Evolutionary conservation across 2,888 invertebrate genomes (phyloP).

Genomic region (Cyaniris semiargus): DNA sequence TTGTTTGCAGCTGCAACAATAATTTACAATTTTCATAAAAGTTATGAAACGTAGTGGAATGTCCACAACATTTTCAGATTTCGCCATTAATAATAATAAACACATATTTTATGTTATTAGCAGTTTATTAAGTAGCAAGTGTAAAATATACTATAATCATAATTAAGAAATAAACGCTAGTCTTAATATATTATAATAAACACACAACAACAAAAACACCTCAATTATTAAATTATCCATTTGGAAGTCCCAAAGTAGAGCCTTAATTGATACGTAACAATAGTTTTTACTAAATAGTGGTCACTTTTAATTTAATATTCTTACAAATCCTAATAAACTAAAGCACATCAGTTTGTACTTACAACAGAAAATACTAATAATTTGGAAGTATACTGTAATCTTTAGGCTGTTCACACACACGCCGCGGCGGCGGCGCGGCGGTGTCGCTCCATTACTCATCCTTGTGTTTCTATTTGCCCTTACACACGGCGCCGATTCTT

Average conservation of each 20-base stretch:
- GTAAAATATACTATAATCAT: background rate
- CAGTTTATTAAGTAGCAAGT: background rate
- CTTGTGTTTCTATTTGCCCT: too few species aligned
- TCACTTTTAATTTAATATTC: too few species aligned
- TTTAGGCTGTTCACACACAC: too few species aligned
- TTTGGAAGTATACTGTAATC: too few species aligned
- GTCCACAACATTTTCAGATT: background rate
- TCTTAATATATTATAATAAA: background rate
- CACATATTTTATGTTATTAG: background rate
- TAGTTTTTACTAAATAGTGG: background rate
- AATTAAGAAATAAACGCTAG: slow-evolving; percentile 8
- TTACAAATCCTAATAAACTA: too few species aligned
- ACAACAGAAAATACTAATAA: background rate
- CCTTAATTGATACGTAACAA: background rate
- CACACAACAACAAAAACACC: background rate
- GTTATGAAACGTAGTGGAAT: background rate
- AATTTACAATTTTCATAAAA: background rate
- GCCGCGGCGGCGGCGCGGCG: too few species aligned
- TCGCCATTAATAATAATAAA: background rate
- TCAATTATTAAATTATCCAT: slow-evolving; percentile 2
- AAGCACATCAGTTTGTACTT: background rate
- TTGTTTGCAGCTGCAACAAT: background rate
- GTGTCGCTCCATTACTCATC: too few species aligned
- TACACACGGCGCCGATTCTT: too few species aligned
- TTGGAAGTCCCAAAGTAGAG: background rate